A percentile compares a stretch with the other conserved stretches of the same genome.
Evolutionary conservation across 2,797 vertebrate species (phyloP).

Genomic region (Champsocephalus esox): DNA sequence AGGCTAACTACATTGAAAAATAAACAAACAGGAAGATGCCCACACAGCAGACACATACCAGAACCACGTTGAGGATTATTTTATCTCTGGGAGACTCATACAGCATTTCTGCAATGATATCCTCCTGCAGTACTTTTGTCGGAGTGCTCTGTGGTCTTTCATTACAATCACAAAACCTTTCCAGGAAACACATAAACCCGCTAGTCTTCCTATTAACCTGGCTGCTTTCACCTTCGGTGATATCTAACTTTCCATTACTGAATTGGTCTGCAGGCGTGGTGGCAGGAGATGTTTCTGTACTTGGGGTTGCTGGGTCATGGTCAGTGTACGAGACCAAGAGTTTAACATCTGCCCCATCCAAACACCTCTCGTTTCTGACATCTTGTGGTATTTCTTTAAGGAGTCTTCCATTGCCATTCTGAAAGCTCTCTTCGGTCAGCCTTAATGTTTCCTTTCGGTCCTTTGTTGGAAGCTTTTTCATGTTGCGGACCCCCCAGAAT

Average conservation of each 20-base stretch:
- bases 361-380: slow-evolving; percentile 84
- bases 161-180: slow-evolving; percentile 92
- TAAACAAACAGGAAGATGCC: slow-evolving; percentile 97
- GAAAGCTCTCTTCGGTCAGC: slow-evolving; percentile 81
- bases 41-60: slow-evolving; percentile 90
- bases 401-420: slow-evolving; percentile 71
- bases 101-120: slow-evolving; percentile 90
- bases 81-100: slow-evolving; percentile 92
- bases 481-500: slow-evolving; percentile 89
- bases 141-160: slow-evolving; percentile 79
- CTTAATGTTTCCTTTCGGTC: slow-evolving; percentile 78
- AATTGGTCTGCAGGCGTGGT: slow-evolving; percentile 89
- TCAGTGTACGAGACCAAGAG: slow-evolving; percentile 89
- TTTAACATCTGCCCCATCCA: slow-evolving; percentile 86
- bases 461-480: slow-evolving; percentile 65
- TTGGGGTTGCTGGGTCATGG: slow-evolving; percentile 82
- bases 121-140: slow-evolving; percentile 83
- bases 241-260: slow-evolving; percentile 84
- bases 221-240: slow-evolving; percentile 82
- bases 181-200: slow-evolving; percentile 83
- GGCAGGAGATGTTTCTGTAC: slow-evolving; percentile 88
- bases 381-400: slow-evolving; percentile 80
- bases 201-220: slow-evolving; percentile 44
- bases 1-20: slow-evolving; percentile 91
- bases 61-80: slow-evolving; percentile 89